Base-by-base conservation (phyloP, 2,113 vertebrate genomes). In the Cololabis saira region DNA sequence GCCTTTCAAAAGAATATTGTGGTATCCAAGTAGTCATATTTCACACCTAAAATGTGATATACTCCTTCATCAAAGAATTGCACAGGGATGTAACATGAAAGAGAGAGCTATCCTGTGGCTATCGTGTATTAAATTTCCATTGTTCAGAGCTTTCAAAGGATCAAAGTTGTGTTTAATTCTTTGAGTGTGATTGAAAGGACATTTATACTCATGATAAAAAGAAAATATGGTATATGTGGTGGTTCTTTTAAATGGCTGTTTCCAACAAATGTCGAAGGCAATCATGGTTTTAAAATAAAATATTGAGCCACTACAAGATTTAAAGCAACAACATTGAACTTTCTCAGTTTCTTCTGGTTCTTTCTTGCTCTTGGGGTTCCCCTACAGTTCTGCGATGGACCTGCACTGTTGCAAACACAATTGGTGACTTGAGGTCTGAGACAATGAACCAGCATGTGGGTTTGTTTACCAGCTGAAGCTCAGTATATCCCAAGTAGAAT, bases 21-120 rank as follows among this genome's bases (percentile, higher is more conserved):
- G 37, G 67, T 57, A 52, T 87, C 45, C 54, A 60, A 83, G 56
- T 62, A 42, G 50, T 63, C 41, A 80, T 43, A 64, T 74, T 81
- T 83, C 45, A 73, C 55, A 77, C 17, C 50, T 51, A 61, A 78
- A 82, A 84, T 77, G 52, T 71, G 77, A 87, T 88, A 69, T 53
- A n/a, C 14, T 54, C 57, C 51, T 49, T 27, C 8, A 0, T 61
- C 43, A 70, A 82, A 83, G 53, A 40, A 86, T 78, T 61, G 55
- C 30, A 44, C 30, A 33, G 40, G 33, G 62, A 69, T 72, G 65
- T 52, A 73, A 80, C 75, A 82, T 77, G 61, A 81, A 78, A 83
- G 62, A 67, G 7, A 60, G 60, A 67, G 62, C 62, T 60, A 24
- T 85, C 86, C 79, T 71, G 84, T 85, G 80, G 78, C 80, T 68